phyloP scores from a whole-genome alignment of 1,140 invertebrate species.

The Batillaria attramentaria region DNA sequence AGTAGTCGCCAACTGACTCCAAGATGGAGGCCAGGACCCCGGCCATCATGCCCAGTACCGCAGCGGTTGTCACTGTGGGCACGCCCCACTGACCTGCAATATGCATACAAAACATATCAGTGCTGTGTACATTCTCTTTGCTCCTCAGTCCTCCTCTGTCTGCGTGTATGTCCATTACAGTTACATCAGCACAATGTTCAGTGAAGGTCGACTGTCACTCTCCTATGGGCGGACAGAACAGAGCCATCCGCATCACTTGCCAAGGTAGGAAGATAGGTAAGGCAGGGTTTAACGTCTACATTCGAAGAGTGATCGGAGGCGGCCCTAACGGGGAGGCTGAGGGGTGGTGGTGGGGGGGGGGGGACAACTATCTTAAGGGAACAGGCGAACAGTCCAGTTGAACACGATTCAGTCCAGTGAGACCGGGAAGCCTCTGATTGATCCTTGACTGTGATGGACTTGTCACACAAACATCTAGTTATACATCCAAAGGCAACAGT shows the following conservation, averaged over 20 bases:
- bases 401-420: too few relatives aligned
- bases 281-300: neutral
- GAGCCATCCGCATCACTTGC: neutral
- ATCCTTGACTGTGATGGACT: too few relatives aligned
- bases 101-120: neutral
- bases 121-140: neutral
- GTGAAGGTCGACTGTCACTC: neutral
- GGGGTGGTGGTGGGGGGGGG: too few relatives aligned
- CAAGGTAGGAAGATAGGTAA: neutral
- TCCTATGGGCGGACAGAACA: neutral
- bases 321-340: too few relatives aligned
- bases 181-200: neutral
- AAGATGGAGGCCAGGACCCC: conserved; percentile 59
- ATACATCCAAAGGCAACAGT: too few relatives aligned
- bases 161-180: too few relatives aligned
- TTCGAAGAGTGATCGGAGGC: too few relatives aligned
- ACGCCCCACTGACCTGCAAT: conserved; percentile 56
- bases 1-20: conserved; percentile 90
- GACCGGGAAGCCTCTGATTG: too few relatives aligned
- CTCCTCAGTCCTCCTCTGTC: too few relatives aligned
- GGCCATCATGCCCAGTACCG: conserved; percentile 55
- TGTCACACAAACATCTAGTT: too few relatives aligned
- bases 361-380: too few relatives aligned
- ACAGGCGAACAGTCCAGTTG: too few relatives aligned
- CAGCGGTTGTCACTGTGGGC: conserved; percentile 49